Evolutionary conservation across 1,140 invertebrate genomes (phyloP), one percentile per base, ranked within the genome.

Genomic region (Lerema accius): DNA sequence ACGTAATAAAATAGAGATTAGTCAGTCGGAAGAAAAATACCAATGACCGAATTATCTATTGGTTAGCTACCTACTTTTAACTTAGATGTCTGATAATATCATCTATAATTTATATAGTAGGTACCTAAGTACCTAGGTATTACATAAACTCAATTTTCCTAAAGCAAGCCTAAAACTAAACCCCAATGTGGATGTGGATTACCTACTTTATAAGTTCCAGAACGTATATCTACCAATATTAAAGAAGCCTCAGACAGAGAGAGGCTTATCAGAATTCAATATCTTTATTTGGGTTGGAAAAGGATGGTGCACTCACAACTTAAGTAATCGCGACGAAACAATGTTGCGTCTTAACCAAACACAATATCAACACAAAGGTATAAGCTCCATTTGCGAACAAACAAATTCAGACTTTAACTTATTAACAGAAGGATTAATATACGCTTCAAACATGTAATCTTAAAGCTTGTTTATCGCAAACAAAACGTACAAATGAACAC

Each of bases 201-300:
- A n/a, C n/a, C n/a, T n/a, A n/a, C n/a, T n/a, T n/a, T n/a, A n/a
- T n/a, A n/a, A n/a, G n/a, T n/a, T n/a, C 11, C 10, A 53, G 17
- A 39, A 39, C 17, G 70, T 67, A 73, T 75, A 78, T 77, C 75
- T 39, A 51, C 16, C 68, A 65, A 73, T 76, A 78, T 76, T 76
- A 72, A 75, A 77, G 37, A 53, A 73, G 63, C 63, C 62, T 59
- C 55, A 73, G 76, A 82, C 64, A 84, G 77, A 81, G 78, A 84
- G 63, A 71, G 68, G 68, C 69, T 86, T 86, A 88, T 88, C 85
- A 78, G 82, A 84, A 86, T 86, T 80, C 84, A 84, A 89, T 86
- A 89, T 89, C 84, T 88, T 86, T 85, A 89, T 84, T 84, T 78
- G 78, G 69, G 77, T 77, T 74, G 74, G 82, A 89, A 78, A 86